Conservation (phyloP, 2,888 invertebrate genomes). For the Megaustenia siamemsis region DNA sequence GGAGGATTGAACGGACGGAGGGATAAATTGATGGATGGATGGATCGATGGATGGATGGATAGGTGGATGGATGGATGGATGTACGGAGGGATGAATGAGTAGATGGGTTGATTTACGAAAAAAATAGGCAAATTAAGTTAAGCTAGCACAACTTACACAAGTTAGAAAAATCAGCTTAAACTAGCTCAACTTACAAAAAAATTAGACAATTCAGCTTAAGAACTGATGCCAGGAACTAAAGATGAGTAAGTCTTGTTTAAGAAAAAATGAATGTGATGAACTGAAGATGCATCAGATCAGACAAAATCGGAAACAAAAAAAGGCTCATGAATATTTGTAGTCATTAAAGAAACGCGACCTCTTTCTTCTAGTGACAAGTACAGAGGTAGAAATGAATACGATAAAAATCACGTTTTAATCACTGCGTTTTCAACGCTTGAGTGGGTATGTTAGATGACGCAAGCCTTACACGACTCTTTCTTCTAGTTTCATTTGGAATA, state of each 20-base stretch:
- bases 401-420: slow-evolving; percentile 1
- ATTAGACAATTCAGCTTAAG: background rate
- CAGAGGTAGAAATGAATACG: background rate
- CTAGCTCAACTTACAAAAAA: too few species aligned
- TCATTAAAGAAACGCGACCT: background rate
- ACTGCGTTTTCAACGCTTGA: background rate
- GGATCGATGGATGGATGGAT: too few species aligned
- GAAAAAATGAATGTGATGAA: background rate
- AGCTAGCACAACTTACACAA: too few species aligned
- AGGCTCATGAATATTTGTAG: background rate
- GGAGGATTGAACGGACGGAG: too few species aligned
- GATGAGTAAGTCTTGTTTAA: background rate
- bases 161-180: too few species aligned
- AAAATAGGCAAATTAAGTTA: too few species aligned
- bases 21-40: too few species aligned
- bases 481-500: background rate
- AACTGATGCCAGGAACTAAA: background rate
- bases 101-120: too few species aligned
- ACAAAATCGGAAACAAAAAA: background rate
- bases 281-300: background rate
- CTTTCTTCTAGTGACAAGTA: background rate
- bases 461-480: background rate
- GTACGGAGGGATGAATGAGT: too few species aligned
- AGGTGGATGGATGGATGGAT: too few species aligned
- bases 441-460: background rate